Conservation (phyloP, 2,113 vertebrate genomes). For the Ciconia stormi region DNA sequence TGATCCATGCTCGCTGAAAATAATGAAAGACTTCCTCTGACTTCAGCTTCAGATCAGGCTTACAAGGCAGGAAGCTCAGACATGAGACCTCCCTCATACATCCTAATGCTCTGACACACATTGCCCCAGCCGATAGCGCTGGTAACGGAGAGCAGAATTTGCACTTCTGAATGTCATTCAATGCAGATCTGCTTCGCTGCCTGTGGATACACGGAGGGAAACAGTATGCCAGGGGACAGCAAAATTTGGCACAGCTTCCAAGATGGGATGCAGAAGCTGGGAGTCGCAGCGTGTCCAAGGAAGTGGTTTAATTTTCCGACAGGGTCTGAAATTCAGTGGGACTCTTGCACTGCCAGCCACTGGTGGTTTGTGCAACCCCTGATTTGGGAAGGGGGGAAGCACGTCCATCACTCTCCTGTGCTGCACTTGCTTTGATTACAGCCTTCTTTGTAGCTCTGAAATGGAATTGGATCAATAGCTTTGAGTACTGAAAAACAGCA, state of each 20-base stretch:
- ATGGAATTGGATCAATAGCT: background rate
- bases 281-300: accelerated
- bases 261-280: background rate
- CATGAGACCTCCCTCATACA: background rate
- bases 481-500: background rate
- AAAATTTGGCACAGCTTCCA: background rate
- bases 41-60: background rate
- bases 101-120: background rate
- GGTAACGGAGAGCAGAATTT: background rate
- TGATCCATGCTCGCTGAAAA: background rate
- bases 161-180: background rate
- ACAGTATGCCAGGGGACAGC: background rate
- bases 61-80: background rate
- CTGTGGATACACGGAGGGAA: accelerated
- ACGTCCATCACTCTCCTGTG: background rate
- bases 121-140: background rate
- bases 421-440: background rate
- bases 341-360: background rate
- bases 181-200: background rate
- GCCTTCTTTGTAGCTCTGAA: background rate
- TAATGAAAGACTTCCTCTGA: background rate
- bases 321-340: background rate
- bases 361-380: background rate
- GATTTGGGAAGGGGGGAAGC: background rate
- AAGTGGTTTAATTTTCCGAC: background rate